Conservation (phyloP, 30 jellyfish, hydroid and myxozoan genomes). For the Turritopsis dohrnii region DNA sequence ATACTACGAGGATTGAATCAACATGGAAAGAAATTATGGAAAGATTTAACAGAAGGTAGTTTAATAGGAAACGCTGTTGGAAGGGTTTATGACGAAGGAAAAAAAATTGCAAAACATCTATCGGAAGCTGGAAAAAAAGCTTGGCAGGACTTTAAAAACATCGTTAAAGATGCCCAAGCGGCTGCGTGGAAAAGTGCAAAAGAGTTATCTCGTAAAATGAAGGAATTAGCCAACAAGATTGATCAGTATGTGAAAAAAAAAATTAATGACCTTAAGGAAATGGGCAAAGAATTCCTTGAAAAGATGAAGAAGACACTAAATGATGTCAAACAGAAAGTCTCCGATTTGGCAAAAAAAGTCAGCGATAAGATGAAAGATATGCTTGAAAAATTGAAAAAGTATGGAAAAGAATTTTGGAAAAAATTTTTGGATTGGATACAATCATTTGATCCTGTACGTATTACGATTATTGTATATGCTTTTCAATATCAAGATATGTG, state of each 20-base stretch:
- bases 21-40: conserved; percentile 26
- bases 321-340: background rate
- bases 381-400: background rate
- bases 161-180: background rate
- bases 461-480: background rate
- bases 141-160: background rate
- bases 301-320: background rate
- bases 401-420: background rate
- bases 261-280: background rate
- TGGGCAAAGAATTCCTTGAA: background rate
- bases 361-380: background rate
- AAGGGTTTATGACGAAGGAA: background rate
- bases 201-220: background rate
- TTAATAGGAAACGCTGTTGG: conserved; percentile 5
- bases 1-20: background rate
- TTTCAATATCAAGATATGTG: background rate
- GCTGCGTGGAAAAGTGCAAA: background rate
- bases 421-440: conserved; percentile 23
- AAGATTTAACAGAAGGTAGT: conserved; percentile 4
- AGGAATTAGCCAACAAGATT: background rate
- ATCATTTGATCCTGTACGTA: conserved; percentile 34
- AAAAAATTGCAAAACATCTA: background rate
- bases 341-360: background rate
- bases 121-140: background rate
- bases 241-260: background rate